Percentiles rank a stretch among this genome's conserved stretches.
These are phyloP conservation scores for Gambelia wislizenii DNA, from an alignment of 2,797 vertebrate genomes.

Conservation along the genomic window DNA sequence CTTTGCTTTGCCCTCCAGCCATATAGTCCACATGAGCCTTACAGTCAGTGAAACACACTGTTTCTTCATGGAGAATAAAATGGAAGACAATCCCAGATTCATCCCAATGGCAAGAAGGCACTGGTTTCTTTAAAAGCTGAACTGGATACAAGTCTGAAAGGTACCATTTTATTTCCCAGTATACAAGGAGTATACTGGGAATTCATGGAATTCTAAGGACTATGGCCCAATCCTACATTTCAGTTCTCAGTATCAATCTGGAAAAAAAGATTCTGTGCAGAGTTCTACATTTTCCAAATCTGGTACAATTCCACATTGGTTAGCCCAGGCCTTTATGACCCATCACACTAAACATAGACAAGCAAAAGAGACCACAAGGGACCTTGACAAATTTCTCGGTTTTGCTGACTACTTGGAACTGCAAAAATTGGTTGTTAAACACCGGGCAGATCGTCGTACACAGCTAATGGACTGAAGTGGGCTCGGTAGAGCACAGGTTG, in stretches of 20 bases:
- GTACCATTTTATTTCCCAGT: too few species aligned
- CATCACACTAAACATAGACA: background rate
- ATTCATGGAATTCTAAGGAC: background rate
- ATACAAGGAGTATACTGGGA: background rate
- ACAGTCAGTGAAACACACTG: background rate
- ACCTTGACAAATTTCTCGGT: background rate
- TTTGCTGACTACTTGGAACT: background rate
- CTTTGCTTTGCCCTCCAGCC: background rate
- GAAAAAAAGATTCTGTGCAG: background rate
- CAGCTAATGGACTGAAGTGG: background rate
- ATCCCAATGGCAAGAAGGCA: background rate
- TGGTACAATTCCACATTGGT: background rate
- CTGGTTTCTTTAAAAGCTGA: background rate
- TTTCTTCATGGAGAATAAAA: background rate
- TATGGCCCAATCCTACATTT: background rate
- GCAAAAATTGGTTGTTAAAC: background rate
- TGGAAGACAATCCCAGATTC: background rate
- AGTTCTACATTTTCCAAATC: background rate
- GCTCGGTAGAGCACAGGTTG: background rate
- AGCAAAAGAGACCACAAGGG: background rate
- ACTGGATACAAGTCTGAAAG: background rate
- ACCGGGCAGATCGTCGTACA: background rate
- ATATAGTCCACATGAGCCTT: background rate
- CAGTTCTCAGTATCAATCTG: background rate
- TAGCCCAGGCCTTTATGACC: background rate